Percentiles rank a stretch among this genome's conserved stretches.
phyloP scores from a whole-genome alignment of 2,113 vertebrate species.

The Lynx canadensis region DNA sequence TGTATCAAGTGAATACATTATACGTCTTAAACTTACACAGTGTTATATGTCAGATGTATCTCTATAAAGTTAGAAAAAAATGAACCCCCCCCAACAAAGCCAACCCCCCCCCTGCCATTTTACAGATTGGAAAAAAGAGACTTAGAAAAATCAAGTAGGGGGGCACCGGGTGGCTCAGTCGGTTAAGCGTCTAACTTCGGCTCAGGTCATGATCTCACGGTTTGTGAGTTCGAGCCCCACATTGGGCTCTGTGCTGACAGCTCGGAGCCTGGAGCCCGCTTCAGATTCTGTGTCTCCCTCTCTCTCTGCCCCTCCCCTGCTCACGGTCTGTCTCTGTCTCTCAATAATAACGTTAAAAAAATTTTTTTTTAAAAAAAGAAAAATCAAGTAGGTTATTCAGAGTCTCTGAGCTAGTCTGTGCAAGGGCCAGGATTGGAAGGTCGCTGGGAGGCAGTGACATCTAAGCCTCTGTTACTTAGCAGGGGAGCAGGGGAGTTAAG shows the following conservation, averaged over 20 bases:
- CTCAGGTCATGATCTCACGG: too few relatives aligned
- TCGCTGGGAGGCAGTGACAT: neutral
- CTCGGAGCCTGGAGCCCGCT: too few relatives aligned
- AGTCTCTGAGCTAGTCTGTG: neutral
- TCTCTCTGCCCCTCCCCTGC: too few relatives aligned
- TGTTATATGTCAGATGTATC: neutral
- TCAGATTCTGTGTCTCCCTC: too few relatives aligned
- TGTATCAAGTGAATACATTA: neutral
- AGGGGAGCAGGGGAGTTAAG: neutral
- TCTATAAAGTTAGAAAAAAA: neutral
- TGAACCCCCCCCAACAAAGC: neutral
- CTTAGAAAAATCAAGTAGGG: neutral
- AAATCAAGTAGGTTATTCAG: neutral
- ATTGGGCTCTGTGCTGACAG: too few relatives aligned
- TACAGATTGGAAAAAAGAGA: neutral
- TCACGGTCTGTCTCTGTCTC: too few relatives aligned
- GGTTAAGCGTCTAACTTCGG: too few relatives aligned
- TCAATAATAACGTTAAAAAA: too few relatives aligned
- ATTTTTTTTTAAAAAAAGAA: neutral
- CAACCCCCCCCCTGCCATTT: rapidly evolving
- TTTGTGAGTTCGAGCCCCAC: too few relatives aligned
- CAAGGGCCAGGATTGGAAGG: neutral
- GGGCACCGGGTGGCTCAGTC: too few relatives aligned
- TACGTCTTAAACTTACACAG: neutral
- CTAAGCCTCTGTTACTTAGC: neutral